phyloP scores from a whole-genome alignment of 2,797 vertebrate genomes.

The Cygnus olor region DNA sequence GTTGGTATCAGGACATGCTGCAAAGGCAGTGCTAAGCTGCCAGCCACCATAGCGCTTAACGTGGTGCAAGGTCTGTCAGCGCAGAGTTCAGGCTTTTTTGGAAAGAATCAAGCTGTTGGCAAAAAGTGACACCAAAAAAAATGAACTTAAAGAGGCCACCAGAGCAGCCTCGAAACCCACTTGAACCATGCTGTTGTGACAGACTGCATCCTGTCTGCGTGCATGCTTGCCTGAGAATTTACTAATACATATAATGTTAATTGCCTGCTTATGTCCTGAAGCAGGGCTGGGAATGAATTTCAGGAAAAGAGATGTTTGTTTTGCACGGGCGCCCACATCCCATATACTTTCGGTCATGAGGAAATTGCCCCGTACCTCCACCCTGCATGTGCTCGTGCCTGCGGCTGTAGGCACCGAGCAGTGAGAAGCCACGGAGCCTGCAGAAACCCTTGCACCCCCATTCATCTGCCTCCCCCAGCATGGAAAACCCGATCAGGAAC shows the following conservation, averaged over 20 bases:
- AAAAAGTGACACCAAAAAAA: neutral
- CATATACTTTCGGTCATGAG: neutral
- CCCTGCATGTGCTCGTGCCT: constrained; percentile 32
- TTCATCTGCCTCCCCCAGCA: neutral
- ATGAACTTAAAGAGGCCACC: neutral
- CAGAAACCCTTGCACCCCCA: neutral
- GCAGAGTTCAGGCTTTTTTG: neutral
- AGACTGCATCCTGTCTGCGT: neutral
- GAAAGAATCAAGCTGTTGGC: neutral
- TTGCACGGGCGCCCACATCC: constrained; percentile 31
- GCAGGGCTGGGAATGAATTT: constrained; percentile 65
- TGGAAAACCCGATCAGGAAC: neutral
- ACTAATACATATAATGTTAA: neutral
- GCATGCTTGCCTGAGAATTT: neutral
- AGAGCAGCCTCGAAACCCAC: neutral
- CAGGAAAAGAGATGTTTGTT: constrained; percentile 72
- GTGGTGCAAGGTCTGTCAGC: neutral
- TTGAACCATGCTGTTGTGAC: neutral
- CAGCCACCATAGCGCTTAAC: neutral
- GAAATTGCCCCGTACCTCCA: constrained; percentile 55
- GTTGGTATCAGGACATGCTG: neutral
- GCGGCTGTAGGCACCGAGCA: neutral
- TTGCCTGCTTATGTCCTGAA: constrained; percentile 41
- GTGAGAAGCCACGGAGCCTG: neutral
- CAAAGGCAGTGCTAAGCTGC: neutral